A percentile compares a stretch with the other conserved stretches of the same genome.
phyloP scores from a whole-genome alignment of 2,113 vertebrate species.

The Apistogramma diplotaenia region DNA sequence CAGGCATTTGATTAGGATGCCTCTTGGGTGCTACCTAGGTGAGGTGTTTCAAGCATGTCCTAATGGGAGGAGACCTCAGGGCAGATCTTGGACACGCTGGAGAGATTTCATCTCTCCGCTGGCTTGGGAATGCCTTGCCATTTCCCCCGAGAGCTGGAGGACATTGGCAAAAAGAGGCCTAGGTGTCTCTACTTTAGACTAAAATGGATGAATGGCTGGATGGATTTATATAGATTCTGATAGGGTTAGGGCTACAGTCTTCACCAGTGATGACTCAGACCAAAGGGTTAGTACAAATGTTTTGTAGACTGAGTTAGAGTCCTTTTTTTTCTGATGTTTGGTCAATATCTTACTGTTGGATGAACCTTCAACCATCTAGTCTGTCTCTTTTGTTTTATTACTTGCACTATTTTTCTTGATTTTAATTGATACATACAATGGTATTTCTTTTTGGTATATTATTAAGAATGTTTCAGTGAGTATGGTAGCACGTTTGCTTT shows the following conservation, averaged over 20 bases:
- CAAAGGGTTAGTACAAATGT: not conserved
- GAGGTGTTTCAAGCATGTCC: not conserved
- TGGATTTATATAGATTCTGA: not conserved
- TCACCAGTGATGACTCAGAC: not conserved
- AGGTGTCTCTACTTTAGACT: not conserved
- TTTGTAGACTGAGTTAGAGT: not conserved
- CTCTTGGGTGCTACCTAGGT: not conserved
- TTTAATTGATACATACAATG: not conserved
- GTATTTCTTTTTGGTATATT: not conserved
- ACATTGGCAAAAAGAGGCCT: not conserved
- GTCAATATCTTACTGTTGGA: not conserved
- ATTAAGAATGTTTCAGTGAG: not conserved
- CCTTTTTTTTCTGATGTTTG: not conserved
- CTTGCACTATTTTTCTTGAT: not conserved
- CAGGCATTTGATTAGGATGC: not conserved
- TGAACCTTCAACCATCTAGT: not conserved
- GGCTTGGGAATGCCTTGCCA: not conserved
- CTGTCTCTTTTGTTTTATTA: fast-evolving
- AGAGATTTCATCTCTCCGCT: not conserved
- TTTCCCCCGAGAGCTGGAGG: not conserved
- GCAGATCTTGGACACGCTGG: not conserved
- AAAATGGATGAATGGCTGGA: not conserved
- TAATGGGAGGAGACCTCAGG: not conserved
- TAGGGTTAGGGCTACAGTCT: not conserved
- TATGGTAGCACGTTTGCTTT: not conserved